phyloP scores from a whole-genome alignment of 35 echinoderm and acorn worm species.

The Nesometra sesokonis region DNA sequence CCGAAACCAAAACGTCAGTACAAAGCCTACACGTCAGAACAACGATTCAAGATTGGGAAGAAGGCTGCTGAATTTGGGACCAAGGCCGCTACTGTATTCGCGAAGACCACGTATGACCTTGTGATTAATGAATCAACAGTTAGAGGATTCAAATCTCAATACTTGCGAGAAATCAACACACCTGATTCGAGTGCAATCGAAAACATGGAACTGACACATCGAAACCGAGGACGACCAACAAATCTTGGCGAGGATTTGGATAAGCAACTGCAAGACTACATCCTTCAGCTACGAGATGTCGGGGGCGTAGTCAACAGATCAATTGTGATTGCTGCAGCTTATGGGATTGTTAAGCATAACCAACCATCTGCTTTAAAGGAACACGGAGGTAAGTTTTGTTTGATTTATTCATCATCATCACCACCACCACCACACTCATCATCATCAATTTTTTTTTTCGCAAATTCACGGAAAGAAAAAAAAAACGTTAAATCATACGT shows the following conservation, averaged over 20 bases:
- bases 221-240: constrained; percentile 9
- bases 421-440: no score
- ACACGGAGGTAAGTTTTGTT: background rate
- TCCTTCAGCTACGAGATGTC: background rate
- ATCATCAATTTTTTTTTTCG: no score
- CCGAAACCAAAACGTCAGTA: no score
- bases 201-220: background rate
- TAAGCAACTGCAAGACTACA: constrained; percentile 23
- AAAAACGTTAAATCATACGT: no score
- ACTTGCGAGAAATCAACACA: background rate
- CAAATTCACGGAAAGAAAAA: no score
- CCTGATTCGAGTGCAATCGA: background rate
- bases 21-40: background rate
- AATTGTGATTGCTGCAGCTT: background rate
- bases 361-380: background rate
- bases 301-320: background rate
- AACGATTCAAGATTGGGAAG: background rate
- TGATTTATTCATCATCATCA: no score
- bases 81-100: no score
- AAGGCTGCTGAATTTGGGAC: background rate
- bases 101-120: no score
- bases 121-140: background rate
- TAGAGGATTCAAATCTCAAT: background rate
- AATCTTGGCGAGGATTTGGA: constrained; percentile 27
- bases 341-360: background rate